Conservation (phyloP, 2,888 invertebrate species). For the Cheilosia pagana region DNA sequence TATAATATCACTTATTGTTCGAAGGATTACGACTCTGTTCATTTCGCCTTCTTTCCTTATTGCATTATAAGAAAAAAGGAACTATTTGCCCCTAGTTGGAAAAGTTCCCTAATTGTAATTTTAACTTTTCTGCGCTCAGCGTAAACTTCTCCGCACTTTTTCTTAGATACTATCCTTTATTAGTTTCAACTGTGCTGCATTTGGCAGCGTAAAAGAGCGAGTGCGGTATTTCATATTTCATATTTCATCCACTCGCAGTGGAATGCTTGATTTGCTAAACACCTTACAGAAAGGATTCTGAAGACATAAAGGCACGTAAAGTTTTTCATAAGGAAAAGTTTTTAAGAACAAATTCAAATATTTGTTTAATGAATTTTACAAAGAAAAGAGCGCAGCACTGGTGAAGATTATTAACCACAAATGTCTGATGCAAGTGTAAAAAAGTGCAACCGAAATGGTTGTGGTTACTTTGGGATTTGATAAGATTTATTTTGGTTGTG, state of each 20-base stretch:
- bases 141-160: slow-evolving; percentile 11
- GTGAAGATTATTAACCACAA: slow-evolving; percentile 13
- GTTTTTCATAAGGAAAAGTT: slow-evolving; percentile 17
- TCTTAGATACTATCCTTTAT: background rate
- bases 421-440: background rate
- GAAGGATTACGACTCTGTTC: slow-evolving; percentile 22
- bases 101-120: slow-evolving; percentile 70
- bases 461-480: background rate
- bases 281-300: background rate
- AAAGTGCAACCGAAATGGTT: background rate
- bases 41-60: slow-evolving; percentile 7
- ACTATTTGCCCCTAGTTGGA: slow-evolving; percentile 27
- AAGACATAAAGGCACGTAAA: slow-evolving; percentile 10
- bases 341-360: slow-evolving; percentile 45
- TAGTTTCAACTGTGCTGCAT: slow-evolving; percentile 8
- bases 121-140: slow-evolving; percentile 43
- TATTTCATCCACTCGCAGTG: background rate
- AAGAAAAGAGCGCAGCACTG: slow-evolving; percentile 21
- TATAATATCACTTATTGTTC: background rate
- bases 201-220: background rate
- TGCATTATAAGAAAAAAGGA: slow-evolving; percentile 16
- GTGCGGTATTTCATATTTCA: slow-evolving; percentile 9
- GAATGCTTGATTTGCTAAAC: slow-evolving; percentile 29
- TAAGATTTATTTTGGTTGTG: background rate
- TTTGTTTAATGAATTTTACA: slow-evolving; percentile 46